Base-by-base conservation (phyloP, 2,113 vertebrate genomes). In the Leptocoma aspasia region DNA sequence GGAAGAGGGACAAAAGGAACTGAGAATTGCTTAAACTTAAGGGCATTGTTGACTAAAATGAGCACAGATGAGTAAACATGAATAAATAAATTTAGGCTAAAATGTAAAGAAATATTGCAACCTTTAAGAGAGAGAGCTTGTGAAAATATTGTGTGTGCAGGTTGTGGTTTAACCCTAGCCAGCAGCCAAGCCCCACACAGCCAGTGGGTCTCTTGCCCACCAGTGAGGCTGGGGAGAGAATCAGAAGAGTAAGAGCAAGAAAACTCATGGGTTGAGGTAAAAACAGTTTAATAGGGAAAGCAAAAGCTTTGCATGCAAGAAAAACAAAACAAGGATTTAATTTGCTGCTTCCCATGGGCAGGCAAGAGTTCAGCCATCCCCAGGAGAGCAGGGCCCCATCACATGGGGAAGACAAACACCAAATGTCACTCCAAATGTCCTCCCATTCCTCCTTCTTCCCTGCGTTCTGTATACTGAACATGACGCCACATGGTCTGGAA, bases 391-490 rank as follows among this genome's bases (percentile, higher is more conserved):
- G 2, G 1, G 33, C 9, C 26, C 26, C 16, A n/a, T 26, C 16
- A 41, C 0, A 0, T 20, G 6, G 42, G 15, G 31, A 45, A 30
- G 24, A 45, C 15, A 73, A 82, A 26, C 3, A 1, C 5, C n/a
- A 20, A n/a, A n/a, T n/a, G n/a, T n/a, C 24, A 24, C 13, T 53
- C 13, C 33, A 59, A n/a, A 73, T 4, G 1, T 33, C 9, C 7
- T 8, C 52, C 6, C 6, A 6, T 52, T 66, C n/a, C 20, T 59
- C 33, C 27, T 37, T 37, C 50, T 64, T 23, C 27, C 31, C 21
- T 14, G 7, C 0, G 0, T 10, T 56, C 4, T 39, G 2, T 54
- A 30, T 41, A 1, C 7, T 72, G 59, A 72, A 2, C 27, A 45
- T 15, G 2, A n/a, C 52, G 20, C 2, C 28, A 24, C 3, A 24